phyloP scores from a whole-genome alignment of 2,888 invertebrate species.

The Notodonta dromedarius region DNA sequence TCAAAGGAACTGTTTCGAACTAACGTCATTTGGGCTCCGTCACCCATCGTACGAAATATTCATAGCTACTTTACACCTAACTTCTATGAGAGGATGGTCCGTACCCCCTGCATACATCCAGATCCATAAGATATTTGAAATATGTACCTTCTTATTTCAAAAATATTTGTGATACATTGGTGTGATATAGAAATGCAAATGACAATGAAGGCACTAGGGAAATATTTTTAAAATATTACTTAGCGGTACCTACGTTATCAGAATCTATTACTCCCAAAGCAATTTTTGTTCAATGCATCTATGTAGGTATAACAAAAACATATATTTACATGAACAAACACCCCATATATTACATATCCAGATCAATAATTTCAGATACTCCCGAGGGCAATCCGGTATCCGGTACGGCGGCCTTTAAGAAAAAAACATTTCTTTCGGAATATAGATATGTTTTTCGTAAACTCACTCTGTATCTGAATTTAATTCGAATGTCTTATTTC shows the following conservation, averaged over 20 bases:
- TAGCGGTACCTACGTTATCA: neutral
- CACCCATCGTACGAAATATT: too few species aligned
- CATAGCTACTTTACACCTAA: too few species aligned
- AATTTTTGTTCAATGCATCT: neutral
- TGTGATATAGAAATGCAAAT: too few species aligned
- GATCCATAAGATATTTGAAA: too few species aligned
- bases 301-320: neutral
- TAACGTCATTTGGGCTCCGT: too few species aligned
- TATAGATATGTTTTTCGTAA: slow-evolving; percentile 47
- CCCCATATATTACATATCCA: neutral
- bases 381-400: slow-evolving; percentile 12
- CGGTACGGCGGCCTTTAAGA: slow-evolving; percentile 5
- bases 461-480: slow-evolving; percentile 37
- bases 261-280: neutral
- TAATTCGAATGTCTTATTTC: slow-evolving; percentile 46
- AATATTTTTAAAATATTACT: neutral
- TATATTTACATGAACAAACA: neutral
- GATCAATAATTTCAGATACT: slow-evolving; percentile 5
- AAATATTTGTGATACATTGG: too few species aligned
- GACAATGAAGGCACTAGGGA: too few species aligned
- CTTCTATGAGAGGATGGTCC: too few species aligned
- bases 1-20: too few species aligned
- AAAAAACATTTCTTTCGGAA: slow-evolving; percentile 39
- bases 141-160: too few species aligned
- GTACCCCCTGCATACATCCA: too few species aligned